Evolutionary conservation across 1,140 invertebrate genomes (phyloP), one percentile per base, ranked within the genome.

Genomic region (Temnothorax curvispinosus): DNA sequence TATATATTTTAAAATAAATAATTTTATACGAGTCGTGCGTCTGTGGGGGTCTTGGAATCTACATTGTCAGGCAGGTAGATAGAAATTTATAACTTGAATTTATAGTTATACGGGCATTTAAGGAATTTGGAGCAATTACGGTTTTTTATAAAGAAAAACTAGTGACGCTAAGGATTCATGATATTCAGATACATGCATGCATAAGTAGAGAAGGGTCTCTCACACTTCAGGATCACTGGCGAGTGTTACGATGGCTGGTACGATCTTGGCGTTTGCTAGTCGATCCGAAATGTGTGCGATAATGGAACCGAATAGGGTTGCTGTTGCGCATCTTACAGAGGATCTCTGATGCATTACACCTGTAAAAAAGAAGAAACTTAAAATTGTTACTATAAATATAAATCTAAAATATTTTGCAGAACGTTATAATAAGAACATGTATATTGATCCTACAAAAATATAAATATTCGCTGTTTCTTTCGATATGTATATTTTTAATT

Each of bases 181-280:
- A 50, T 21, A 15, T 56, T 82, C 11, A 72, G 78, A 82, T 72
- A 82, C 18, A 72, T 82, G 78, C 38, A 81, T 72, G 38, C 27
- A 82, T 35, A 82, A 35, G 1, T 62, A 67, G 41, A 62, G 27
- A 50, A 50, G 8, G 13, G 13, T 78, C 82, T 93, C 96, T 96
- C 96, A 97, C 97, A 96, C 93, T 92, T 97, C 97, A 77, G 96
- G 95, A 94, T 98, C 97, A 94, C 95, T 97, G 35, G 97, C 97
- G 6, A 98, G 94, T 1, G 97, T 97, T 58, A 97, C 96, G 65
- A 97, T 96, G 35, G 97, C 97, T 50, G 97, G 97, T 54, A 97
- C 96, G 62, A 98, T 96, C 91, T 96, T 96, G 2, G 96, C 93
- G 9, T 96, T 96, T 2, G 97, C 94, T 58, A 97, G 92, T 84